Percentiles rank a stretch among this genome's conserved stretches.
Conservation (phyloP, 2,113 vertebrate genomes). For the Anoura caudifer region DNA sequence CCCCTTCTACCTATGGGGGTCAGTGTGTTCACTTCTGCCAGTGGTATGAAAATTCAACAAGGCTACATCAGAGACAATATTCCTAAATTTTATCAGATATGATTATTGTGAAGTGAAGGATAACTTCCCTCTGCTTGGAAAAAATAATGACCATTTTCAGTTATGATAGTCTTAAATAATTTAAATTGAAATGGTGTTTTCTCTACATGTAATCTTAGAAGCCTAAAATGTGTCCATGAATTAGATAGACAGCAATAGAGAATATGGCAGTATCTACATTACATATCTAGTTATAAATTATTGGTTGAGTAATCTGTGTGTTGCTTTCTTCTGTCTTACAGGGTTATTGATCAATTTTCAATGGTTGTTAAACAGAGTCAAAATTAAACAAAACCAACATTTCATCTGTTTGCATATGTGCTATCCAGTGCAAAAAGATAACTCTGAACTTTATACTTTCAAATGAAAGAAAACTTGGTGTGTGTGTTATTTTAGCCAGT, state of each 20-base stretch:
- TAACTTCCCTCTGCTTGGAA: not conserved
- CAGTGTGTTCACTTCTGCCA: not conserved
- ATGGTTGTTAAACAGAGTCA: not conserved
- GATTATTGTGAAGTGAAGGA: not conserved
- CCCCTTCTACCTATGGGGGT: not conserved
- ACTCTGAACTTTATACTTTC: not conserved
- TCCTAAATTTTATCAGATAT: not conserved
- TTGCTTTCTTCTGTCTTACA: not conserved
- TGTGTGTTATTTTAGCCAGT: not conserved
- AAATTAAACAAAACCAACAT: not conserved
- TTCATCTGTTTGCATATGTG: not conserved
- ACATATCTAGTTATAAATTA: not conserved
- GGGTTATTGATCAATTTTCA: not conserved
- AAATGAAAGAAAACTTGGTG: not conserved
- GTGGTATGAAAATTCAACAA: not conserved
- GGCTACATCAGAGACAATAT: not conserved
- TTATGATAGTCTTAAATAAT: not conserved
- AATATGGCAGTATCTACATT: not conserved
- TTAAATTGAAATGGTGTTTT: not conserved
- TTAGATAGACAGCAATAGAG: not conserved
- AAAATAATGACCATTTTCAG: not conserved
- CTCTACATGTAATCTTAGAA: not conserved
- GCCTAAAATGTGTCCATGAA: not conserved
- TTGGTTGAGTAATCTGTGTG: not conserved
- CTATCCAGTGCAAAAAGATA: not conserved